Evolutionary conservation across 2,113 vertebrate species (phyloP).

Genomic region (human (Homo sapiens)): GRCh38 chr13:80788001-80788500

Average conservation of each 20-base stretch:
- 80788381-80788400: not conserved
- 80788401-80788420: not conserved
- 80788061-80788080: not conserved
- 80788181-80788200: not conserved
- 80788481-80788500: not conserved
- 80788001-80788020: slow-evolving; percentile 28
- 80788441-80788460: not conserved
- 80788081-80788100: slow-evolving; percentile 19
- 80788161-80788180: slow-evolving; percentile 17
- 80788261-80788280: not conserved
- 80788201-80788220: not conserved
- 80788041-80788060: not conserved
- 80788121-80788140: not conserved
- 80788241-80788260: not conserved
- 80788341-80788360: not conserved
- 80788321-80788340: rapidly evolving
- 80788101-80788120: not conserved
- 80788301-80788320: not conserved
- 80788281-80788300: not conserved
- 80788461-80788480: not conserved
- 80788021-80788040: not conserved
- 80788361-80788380: not conserved
- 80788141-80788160: not conserved
- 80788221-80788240: not conserved
- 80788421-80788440: not conserved